These are phyloP conservation scores for Mustela nigripes DNA, from an alignment of 2,113 vertebrate genomes.

Conservation along the genomic window DNA sequence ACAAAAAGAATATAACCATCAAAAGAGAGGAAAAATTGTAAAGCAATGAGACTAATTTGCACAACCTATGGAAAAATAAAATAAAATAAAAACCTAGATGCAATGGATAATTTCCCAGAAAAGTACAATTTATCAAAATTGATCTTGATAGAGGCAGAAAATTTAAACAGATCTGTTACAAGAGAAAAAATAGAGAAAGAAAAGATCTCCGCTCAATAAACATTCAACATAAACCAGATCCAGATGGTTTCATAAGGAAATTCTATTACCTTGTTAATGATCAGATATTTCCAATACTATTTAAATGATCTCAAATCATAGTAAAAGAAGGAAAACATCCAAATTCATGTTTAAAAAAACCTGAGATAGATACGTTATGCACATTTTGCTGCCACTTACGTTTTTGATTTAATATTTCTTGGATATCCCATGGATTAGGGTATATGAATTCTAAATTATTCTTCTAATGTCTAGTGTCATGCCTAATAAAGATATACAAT, in stretches of 20 bases:
- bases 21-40: not conserved
- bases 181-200: conserved; percentile 12
- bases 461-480: not conserved
- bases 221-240: not conserved
- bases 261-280: not conserved
- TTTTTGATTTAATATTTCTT: conserved; percentile 14
- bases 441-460: not conserved
- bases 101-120: conserved; percentile 41
- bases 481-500: not conserved
- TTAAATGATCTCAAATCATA: not conserved
- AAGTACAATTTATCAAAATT: not conserved
- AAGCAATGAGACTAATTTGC: not conserved
- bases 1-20: conserved; percentile 43
- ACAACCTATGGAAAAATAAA: not conserved
- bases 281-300: not conserved
- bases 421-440: not conserved
- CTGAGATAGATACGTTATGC: not conserved
- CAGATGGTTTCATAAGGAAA: not conserved
- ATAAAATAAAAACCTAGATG: not conserved
- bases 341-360: not conserved
- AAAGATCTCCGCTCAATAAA: not conserved
- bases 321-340: not conserved
- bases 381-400: not conserved
- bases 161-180: not conserved
- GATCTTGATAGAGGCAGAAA: not conserved